Base-by-base conservation (phyloP, 1,140 invertebrate species). In the Cyclargus thomasi region DNA sequence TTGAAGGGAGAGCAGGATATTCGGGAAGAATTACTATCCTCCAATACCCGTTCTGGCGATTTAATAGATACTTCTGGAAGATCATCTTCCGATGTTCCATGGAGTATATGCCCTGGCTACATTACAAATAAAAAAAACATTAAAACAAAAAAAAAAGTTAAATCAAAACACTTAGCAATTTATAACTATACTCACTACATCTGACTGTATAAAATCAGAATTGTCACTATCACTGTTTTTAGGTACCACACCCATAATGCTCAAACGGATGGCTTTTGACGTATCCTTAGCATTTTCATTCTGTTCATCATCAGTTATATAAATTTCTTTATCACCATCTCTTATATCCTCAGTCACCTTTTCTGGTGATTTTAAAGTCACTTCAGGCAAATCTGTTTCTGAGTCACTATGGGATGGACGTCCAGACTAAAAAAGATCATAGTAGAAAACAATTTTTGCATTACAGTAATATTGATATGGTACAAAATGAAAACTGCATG, bases 131-230 rank as follows among this genome's bases (percentile, higher is more conserved):
- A 62, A 57, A 29, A n/a, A 1, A 39, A 16, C 21, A 65, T 74
- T 74, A 53, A 67, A 63, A 68, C 36, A 4, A 29, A 0, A 8
- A 29, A 29, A 29, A 29, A 29, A 7, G 0, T 29, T 29, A 29
- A 29, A 23, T 23, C 23, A 23, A 23, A 23, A 23, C 23, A 23
- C 39, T 47, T 2, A 16, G 53, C 36, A 62, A 18, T 36, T 1
- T 47, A 11, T 22, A 53, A 53, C 29, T 47, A 17, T 74, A 85
- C 85, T 87, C 74, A 90, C 89, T 72, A 85, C 79, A 78, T 90
- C 90, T 67, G 89, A 88, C 65, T 87, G 77, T 65, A 91, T 90
- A 67, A 82, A 88, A 68, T 91, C 88, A 18, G 90, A 91, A 64
- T 91, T 87, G 53, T 91, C 88, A 74, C 83, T 87, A 2, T 82